Evolutionary conservation across 2,797 vertebrate genomes (phyloP).

Genomic region (Thunnus albacares): DNA sequence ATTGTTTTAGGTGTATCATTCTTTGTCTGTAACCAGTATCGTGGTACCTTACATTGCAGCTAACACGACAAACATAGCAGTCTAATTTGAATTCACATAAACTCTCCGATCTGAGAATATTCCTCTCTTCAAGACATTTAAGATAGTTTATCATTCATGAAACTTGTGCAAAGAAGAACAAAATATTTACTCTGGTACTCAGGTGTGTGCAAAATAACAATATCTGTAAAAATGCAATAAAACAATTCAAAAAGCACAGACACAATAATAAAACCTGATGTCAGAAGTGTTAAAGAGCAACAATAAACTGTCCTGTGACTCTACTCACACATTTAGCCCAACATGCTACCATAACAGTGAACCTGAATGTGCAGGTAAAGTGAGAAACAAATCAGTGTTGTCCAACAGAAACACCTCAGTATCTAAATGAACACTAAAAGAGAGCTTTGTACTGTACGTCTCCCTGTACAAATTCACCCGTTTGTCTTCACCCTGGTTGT

Average conservation of each 20-base stretch:
- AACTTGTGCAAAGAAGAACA: neutral
- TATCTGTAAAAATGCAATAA: slow-evolving; percentile 2
- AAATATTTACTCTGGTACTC: neutral
- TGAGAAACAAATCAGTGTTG: neutral
- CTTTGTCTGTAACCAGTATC: too few species aligned
- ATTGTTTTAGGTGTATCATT: too few species aligned
- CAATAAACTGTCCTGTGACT: neutral
- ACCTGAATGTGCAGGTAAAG: slow-evolving; percentile 7
- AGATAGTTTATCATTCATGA: neutral
- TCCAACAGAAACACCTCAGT: neutral
- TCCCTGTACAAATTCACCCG: neutral
- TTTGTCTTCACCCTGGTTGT: slow-evolving; percentile 37
- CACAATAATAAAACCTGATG: neutral
- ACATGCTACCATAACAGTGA: neutral
- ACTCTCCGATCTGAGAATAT: too few species aligned
- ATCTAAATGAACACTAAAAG: neutral
- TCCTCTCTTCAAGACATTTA: neutral
- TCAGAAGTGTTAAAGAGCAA: neutral
- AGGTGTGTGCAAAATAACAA: neutral
- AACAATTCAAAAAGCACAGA: neutral
- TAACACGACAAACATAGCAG: too few species aligned
- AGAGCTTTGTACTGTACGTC: neutral
- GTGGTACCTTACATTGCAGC: too few species aligned
- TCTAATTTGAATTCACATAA: too few species aligned
- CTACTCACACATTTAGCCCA: neutral